A percentile compares a stretch with the other conserved stretches of the same genome.
Evolutionary conservation across 2,797 vertebrate genomes (phyloP).

Genomic region (Adrianichthys oophorus): DNA sequence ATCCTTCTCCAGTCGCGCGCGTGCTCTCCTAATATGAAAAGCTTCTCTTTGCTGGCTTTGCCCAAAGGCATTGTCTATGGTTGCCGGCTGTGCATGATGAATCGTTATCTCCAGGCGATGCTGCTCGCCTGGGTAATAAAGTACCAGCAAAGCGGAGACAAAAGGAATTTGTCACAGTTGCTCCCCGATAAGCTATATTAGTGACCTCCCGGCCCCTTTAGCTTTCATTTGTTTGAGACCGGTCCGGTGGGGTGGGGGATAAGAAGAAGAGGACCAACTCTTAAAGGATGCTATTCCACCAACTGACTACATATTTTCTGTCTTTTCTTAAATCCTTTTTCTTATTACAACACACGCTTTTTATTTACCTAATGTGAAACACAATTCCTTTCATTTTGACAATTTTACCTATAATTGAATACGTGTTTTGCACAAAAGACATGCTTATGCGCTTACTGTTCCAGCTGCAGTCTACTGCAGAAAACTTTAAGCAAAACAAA

Average conservation of each 20-base stretch:
- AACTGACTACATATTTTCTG: too few species aligned
- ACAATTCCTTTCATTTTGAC: too few species aligned
- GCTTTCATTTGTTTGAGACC: constrained; percentile 24
- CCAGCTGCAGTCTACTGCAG: too few species aligned
- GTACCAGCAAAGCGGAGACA: constrained; percentile 81
- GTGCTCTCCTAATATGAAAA: constrained; percentile 59
- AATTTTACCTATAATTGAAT: too few species aligned
- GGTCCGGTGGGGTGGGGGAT: neutral
- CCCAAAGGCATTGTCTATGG: constrained; percentile 73
- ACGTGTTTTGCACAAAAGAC: too few species aligned
- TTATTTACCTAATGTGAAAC: too few species aligned
- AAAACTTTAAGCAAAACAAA: too few species aligned
- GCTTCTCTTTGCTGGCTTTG: constrained; percentile 61
- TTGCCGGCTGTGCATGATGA: constrained; percentile 80
- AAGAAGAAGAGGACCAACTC: neutral
- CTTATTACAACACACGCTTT: too few species aligned
- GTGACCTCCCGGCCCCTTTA: constrained; percentile 62
- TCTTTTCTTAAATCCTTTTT: too few species aligned
- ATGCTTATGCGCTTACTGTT: too few species aligned
- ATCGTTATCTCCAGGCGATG: constrained; percentile 80
- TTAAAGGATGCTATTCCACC: too few species aligned
- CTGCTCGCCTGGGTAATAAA: constrained; percentile 81
- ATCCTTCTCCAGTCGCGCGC: neutral
- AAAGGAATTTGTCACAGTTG: constrained; percentile 83
- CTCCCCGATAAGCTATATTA: constrained; percentile 60